Base-by-base conservation (phyloP, 2,888 invertebrate species). In the Emmelina monodactyla region DNA sequence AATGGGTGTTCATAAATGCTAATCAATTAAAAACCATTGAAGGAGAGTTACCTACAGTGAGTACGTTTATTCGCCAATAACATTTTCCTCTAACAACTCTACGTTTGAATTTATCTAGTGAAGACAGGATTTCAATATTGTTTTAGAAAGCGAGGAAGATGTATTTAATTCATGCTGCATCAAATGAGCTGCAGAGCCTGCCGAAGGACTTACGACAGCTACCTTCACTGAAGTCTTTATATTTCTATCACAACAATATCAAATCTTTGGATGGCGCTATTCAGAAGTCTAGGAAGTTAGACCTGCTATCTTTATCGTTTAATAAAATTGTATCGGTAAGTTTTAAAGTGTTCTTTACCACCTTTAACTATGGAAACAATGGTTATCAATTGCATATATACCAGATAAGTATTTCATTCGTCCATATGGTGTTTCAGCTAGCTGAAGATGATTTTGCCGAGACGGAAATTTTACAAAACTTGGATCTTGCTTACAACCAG, bases 1-100 rank as follows among this genome's bases (percentile, higher is more conserved):
- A 88, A 52, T 90, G 91, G 85, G 80, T 93, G 32, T 88, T 91
- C 47, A 85, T 92, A 33, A 91, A 91, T 55, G 82, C 85, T 36
- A 93, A 93, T 62, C 83, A 88, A 47, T 73, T 93, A 37, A 85
- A 85, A 39, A 82, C 86, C 16, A 75, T 93, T 48, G 92, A 92
- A 32, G 85, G 86, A 31, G 88, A 93, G 64, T 62, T 93, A 41
- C 92, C 92, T 2, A 76, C 84, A 43, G 83, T 83, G 55, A 84
- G 83, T 47, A 37, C 51, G 2, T 6, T 22, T 13, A 4, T 14
- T n/a, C n/a, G n/a, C n/a, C n/a, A n/a, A n/a, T n/a, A 25, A 10
- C 25, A 10, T 25, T 11, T 7, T n/a, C n/a, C n/a, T n/a, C n/a
- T n/a, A n/a, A 19, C 9, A 19, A 19, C 19, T 19, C 5, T 19